Evolutionary conservation across 2,797 vertebrate genomes (phyloP).

Genomic region (Telmatherina bonti): DNA sequence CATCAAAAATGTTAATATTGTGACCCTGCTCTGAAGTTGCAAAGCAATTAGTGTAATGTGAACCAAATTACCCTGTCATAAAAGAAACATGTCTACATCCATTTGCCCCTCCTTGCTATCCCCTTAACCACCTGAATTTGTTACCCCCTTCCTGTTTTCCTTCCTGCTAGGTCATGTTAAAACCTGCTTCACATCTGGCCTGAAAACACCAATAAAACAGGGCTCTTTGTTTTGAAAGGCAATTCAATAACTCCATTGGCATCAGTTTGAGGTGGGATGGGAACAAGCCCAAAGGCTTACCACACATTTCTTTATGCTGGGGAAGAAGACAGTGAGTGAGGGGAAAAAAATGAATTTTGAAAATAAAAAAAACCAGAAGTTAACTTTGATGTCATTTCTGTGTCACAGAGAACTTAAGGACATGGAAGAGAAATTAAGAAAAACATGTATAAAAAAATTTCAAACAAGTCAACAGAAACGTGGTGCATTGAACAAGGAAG

Average conservation of each 20-base stretch:
- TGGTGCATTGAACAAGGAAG: background rate
- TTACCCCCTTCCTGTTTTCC: background rate
- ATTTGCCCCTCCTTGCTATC: background rate
- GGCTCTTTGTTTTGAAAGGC: constrained; percentile 43
- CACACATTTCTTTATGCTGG: constrained; percentile 39
- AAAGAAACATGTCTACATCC: constrained; percentile 12
- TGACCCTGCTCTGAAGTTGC: background rate
- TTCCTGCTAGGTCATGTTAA: constrained; percentile 52
- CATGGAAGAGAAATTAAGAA: background rate
- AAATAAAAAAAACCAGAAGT: background rate
- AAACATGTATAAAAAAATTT: constrained; percentile 5
- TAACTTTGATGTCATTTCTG: background rate
- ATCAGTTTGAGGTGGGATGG: constrained; percentile 49
- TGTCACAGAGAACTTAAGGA: background rate
- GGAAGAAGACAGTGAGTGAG: constrained; percentile 7
- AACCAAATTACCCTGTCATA: background rate
- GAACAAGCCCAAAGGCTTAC: constrained; percentile 32
- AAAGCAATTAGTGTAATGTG: background rate
- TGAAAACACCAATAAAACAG: constrained; percentile 55
- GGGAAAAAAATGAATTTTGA: background rate
- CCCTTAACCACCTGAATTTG: too few species aligned
- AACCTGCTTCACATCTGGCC: constrained; percentile 62
- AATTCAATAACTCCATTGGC: constrained; percentile 58
- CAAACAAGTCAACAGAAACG: constrained; percentile 19
- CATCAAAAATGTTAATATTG: background rate